These are phyloP conservation scores for Cyphomyrus discorhynchus DNA, from an alignment of 2,113 vertebrate genomes.

Conservation along the genomic window DNA sequence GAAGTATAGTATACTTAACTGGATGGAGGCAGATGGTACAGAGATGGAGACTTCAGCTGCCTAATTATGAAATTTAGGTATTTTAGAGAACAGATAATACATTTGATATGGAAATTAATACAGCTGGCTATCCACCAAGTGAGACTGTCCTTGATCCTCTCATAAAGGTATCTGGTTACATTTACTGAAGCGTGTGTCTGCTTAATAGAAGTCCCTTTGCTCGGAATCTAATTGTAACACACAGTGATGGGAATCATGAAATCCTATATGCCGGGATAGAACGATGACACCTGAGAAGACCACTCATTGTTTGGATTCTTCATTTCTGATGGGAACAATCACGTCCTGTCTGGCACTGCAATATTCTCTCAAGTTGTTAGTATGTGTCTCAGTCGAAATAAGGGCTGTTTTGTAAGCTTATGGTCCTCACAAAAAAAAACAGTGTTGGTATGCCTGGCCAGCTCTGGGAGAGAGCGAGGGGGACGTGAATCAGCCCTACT, in stretches of 20 bases:
- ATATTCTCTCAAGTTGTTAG: neutral
- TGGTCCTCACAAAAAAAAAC: neutral
- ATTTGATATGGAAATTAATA: neutral
- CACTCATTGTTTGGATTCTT: neutral
- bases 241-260: neutral
- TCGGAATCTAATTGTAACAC: neutral
- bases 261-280: neutral
- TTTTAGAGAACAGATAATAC: conserved; percentile 6
- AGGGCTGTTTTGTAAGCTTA: neutral
- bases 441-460: neutral
- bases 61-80: conserved; percentile 8
- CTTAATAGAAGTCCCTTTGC: neutral
- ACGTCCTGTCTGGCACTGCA: neutral
- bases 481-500: neutral
- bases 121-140: neutral
- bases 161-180: neutral
- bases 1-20: neutral
- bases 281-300: neutral
- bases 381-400: neutral
- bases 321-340: neutral
- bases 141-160: neutral
- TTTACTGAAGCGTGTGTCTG: neutral
- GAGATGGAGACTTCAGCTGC: neutral
- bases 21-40: neutral
- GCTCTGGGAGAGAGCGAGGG: neutral